phyloP scores from a whole-genome alignment of 2,797 vertebrate species.

The Rhabdophis nuchalis region DNA sequence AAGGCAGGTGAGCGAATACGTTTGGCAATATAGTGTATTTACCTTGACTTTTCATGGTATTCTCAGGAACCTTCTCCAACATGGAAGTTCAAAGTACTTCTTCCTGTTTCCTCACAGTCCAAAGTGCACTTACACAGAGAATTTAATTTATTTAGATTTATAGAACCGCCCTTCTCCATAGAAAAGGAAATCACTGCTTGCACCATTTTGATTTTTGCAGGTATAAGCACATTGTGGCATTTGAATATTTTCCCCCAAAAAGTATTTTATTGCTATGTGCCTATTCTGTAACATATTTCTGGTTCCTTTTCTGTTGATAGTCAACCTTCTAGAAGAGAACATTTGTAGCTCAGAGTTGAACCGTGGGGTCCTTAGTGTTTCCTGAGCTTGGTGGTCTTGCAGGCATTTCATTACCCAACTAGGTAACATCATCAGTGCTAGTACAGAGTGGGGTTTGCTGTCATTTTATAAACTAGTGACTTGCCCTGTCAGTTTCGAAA shows the following conservation, averaged over 20 bases:
- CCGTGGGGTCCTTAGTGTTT: neutral
- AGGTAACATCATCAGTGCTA: neutral
- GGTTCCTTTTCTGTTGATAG: neutral
- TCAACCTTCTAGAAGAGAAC: neutral
- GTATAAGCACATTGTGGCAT: neutral
- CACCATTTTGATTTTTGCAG: neutral
- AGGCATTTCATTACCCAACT: neutral
- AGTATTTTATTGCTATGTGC: neutral
- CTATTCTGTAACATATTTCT: neutral
- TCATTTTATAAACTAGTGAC: neutral
- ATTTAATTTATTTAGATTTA: too few species aligned
- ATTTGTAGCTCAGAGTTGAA: neutral
- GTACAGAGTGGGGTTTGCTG: neutral
- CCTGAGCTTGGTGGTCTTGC: neutral
- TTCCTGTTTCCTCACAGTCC: neutral
- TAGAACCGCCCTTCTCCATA: too few species aligned
- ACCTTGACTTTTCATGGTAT: neutral
- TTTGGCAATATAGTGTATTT: too few species aligned
- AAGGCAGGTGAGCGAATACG: too few species aligned
- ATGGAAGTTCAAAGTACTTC: neutral
- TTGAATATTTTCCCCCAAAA: neutral
- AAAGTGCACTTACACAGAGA: neutral
- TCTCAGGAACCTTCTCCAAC: neutral
- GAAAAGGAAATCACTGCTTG: neutral
- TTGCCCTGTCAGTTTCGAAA: neutral